Base-by-base conservation (phyloP, 2,797 vertebrate species). In the Urosaurus nigricauda region DNA sequence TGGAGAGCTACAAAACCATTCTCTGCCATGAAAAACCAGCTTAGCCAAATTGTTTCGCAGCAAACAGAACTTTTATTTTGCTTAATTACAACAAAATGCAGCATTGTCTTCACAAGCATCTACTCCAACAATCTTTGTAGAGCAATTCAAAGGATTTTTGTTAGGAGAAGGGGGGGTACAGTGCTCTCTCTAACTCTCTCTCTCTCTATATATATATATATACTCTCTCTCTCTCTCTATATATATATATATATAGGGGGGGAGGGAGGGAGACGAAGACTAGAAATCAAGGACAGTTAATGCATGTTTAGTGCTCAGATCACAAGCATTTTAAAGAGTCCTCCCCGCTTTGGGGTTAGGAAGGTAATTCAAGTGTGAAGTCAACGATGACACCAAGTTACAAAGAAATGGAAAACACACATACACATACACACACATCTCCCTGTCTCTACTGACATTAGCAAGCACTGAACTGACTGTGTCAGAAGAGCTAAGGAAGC, bases 1-100 rank as follows among this genome's bases (percentile, higher is more conserved):
- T 89, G 91, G 88, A 88, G 93, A 92, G 93, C 93, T 89, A 83
- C 77, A 91, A 93, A 91, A 89, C 92, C 93, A 73, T 95, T 94
- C 95, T 94, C 92, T 91, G 92, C 91, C 83, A 91, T 53, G 86
- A 85, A 86, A 91, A 88, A 56, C 81, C 9, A 47, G 90, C 89
- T 91, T 94, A 92, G 88, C 75, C 70, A 0, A 88, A 85, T 92
- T 85, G 29, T 35, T 84, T 85, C 73, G 82, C 87, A 94, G 94
- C 93, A 93, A 93, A 95, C 92, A 89, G 83, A 94, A 90, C 93
- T 92, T 90, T 89, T 91, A 90, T 90, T 95, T 93, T 93, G 88
- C 93, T 94, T 96, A 95, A 95, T 96, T 94, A 95, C 95, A 91
- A 93, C 1, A 53, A 84, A 91, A 89, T 85, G 58, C 68, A 1